Conservation (phyloP, 2,888 invertebrate species). For the Leucoma salicis region DNA sequence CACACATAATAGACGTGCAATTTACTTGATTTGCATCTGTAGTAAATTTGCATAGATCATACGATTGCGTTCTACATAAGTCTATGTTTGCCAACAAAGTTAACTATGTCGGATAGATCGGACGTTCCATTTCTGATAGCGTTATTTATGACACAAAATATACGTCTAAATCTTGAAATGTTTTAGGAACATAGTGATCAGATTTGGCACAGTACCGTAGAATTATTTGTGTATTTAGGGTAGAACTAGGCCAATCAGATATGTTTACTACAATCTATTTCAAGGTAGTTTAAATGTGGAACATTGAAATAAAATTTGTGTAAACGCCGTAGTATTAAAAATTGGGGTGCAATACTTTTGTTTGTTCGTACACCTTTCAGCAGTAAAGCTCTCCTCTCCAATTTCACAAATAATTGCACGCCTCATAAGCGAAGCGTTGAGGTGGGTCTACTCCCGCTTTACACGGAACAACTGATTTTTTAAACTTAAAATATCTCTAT, state of each 20-base stretch:
- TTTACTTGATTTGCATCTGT: conserved; percentile 27
- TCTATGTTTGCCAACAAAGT: conserved; percentile 12
- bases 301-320: neutral
- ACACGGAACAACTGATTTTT: too few species aligned
- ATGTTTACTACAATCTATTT: neutral
- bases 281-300: neutral
- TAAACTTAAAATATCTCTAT: too few species aligned
- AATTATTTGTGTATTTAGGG: conserved; percentile 4
- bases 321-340: too few species aligned
- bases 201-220: conserved; percentile 5
- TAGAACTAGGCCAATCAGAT: conserved; percentile 7
- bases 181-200: conserved; percentile 2
- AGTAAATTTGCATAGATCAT: conserved; percentile 38
- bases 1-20: conserved; percentile 8
- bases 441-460: too few species aligned
- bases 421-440: too few species aligned
- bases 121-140: conserved; percentile 12
- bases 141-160: neutral
- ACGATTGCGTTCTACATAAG: conserved; percentile 30
- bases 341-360: too few species aligned
- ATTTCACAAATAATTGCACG: too few species aligned
- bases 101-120: conserved; percentile 8
- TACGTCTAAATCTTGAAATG: neutral
- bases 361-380: too few species aligned
- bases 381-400: too few species aligned